A percentile compares a stretch with the other conserved stretches of the same genome.
Conservation (phyloP, 1,140 invertebrate genomes). For the Pseudomyrmex cubaensis region DNA sequence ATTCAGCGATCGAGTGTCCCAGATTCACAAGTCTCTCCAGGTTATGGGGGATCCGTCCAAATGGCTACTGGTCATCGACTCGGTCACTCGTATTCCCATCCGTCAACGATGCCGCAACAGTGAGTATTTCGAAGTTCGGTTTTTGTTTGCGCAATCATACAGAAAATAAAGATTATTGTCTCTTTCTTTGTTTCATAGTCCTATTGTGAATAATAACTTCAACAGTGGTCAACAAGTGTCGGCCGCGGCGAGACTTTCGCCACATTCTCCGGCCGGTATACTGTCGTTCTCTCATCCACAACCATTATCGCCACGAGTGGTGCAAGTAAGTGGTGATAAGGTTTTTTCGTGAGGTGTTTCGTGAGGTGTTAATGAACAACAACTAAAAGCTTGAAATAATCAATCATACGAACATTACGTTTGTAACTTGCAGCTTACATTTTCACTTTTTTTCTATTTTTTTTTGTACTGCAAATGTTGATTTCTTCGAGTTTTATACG, state of each 20-base stretch:
- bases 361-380: conserved; percentile 6
- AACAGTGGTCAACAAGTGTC: conserved; percentile 83
- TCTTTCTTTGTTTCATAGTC: conserved; percentile 70
- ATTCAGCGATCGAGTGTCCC: conserved; percentile 88
- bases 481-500: conserved; percentile 30
- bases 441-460: not conserved
- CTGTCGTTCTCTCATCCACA: conserved; percentile 83
- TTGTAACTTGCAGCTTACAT: no score
- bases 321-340: conserved; percentile 78
- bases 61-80: conserved; percentile 84
- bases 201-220: conserved; percentile 83
- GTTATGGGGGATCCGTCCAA: conserved; percentile 86
- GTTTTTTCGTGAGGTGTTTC: not conserved
- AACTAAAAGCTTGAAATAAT: conserved; percentile 8
- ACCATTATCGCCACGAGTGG: conserved; percentile 82
- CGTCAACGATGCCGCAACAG: conserved; percentile 83
- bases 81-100: conserved; percentile 83
- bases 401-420: not conserved
- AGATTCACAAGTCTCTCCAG: conserved; percentile 90
- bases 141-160: not conserved
- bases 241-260: conserved; percentile 81
- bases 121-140: conserved; percentile 66
- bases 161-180: not conserved
- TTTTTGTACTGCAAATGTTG: conserved; percentile 11
- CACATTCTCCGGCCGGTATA: conserved; percentile 82